A percentile compares a stretch with the other conserved stretches of the same genome.
phyloP scores from a whole-genome alignment of 2,113 vertebrate genomes.

The Pelecanoides urinatrix region DNA sequence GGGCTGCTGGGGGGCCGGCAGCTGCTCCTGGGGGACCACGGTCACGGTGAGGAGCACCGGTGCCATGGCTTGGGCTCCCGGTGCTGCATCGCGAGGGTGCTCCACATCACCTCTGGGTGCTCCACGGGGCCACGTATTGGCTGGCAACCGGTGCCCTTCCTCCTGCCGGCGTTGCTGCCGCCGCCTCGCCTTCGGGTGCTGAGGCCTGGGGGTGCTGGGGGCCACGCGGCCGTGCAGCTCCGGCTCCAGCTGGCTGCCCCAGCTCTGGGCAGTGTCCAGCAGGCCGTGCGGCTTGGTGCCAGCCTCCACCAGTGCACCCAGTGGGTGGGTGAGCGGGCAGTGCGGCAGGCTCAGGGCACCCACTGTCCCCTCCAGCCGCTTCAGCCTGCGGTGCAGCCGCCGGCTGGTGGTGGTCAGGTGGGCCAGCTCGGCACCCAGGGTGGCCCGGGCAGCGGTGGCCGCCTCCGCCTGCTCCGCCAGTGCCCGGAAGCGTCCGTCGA shows the following conservation, averaged over 20 bases:
- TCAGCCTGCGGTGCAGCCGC: conserved; percentile 66
- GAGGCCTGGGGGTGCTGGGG: neutral
- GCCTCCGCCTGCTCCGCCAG: conserved; percentile 57
- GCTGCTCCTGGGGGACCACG: neutral
- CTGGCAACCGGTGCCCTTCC: neutral
- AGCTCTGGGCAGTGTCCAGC: neutral
- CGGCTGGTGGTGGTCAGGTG: conserved; percentile 49
- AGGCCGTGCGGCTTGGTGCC: neutral
- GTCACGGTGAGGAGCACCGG: accelerated
- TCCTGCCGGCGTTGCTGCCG: neutral
- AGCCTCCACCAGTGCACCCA: accelerated
- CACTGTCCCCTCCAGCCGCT: conserved; percentile 63
- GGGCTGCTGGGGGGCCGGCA: neutral
- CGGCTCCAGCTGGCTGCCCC: conserved; percentile 57
- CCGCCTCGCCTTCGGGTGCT: neutral
- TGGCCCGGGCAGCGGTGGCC: neutral
- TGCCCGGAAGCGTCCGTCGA: conserved; percentile 61
- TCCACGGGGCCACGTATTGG: neutral
- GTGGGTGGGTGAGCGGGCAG: neutral
- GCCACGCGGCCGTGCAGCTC: neutral
- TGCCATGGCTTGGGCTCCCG: neutral
- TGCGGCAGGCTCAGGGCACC: neutral
- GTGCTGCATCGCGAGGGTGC: accelerated
- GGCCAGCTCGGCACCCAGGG: conserved; percentile 19
- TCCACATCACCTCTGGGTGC: accelerated